Evolutionary conservation across 2,797 vertebrate genomes (phyloP).

Genomic region (Fratercula arctica): DNA sequence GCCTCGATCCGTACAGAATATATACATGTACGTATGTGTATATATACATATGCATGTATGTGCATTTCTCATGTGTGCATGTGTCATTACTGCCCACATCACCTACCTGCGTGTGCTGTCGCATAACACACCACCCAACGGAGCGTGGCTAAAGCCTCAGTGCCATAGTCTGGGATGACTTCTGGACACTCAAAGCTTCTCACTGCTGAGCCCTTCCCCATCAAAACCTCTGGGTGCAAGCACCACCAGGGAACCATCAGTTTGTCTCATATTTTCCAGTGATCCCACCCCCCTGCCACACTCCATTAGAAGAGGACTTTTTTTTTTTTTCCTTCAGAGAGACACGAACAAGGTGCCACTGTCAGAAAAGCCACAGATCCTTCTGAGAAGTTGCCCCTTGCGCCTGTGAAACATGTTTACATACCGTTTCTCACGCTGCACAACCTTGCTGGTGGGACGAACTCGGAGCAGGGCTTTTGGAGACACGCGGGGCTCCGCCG

Average conservation of each 20-base stretch:
- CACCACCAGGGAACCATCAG: background rate
- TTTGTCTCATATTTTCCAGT: background rate
- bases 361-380: background rate
- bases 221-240: background rate
- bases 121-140: background rate
- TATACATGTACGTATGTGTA: background rate
- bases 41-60: background rate
- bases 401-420: background rate
- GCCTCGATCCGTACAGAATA: background rate
- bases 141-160: background rate
- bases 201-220: background rate
- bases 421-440: background rate
- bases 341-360: background rate
- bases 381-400: background rate
- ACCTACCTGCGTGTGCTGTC: fast-evolving
- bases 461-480: background rate
- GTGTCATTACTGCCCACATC: background rate
- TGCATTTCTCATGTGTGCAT: background rate
- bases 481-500: background rate
- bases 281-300: background rate
- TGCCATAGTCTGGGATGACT: background rate
- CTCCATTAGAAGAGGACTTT: background rate
- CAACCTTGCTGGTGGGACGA: background rate
- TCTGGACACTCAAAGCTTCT: background rate
- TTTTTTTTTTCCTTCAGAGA: background rate